Percentiles rank a stretch among this genome's conserved stretches.
These are phyloP conservation scores for Idaea straminata DNA, from an alignment of 2,888 invertebrate genomes.

Conservation along the genomic window DNA sequence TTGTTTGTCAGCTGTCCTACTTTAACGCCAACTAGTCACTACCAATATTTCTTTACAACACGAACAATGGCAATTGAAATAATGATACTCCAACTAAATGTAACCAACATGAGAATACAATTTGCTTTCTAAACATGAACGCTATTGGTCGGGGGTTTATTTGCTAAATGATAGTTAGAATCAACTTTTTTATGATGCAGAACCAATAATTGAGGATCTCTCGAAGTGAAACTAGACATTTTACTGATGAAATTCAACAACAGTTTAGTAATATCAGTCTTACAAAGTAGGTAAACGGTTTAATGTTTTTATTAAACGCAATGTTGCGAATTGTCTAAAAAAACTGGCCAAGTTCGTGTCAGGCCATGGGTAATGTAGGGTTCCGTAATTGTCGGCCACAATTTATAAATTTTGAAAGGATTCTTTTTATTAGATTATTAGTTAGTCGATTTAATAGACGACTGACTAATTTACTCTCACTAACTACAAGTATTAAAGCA, in stretches of 20 bases:
- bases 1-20: background rate
- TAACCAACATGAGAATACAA: background rate
- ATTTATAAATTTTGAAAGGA: no score
- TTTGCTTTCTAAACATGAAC: background rate
- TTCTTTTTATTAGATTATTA: no score
- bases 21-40: background rate
- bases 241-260: background rate
- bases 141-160: background rate
- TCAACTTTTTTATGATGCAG: background rate
- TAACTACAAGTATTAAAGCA: no score
- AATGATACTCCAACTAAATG: background rate
- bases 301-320: background rate
- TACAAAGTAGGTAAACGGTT: background rate
- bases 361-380: no score
- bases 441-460: no score
- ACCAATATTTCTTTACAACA: background rate
- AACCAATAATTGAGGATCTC: background rate
- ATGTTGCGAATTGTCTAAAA: background rate
- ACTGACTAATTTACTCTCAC: no score
- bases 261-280: background rate
- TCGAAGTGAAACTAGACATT: background rate
- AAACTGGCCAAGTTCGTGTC: no score
- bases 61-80: background rate
- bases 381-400: no score
- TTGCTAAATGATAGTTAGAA: background rate